Evolutionary conservation across 2,113 vertebrate species (phyloP), one percentile per base, ranked within the genome.

Genomic region (Aepyceros melampus): DNA sequence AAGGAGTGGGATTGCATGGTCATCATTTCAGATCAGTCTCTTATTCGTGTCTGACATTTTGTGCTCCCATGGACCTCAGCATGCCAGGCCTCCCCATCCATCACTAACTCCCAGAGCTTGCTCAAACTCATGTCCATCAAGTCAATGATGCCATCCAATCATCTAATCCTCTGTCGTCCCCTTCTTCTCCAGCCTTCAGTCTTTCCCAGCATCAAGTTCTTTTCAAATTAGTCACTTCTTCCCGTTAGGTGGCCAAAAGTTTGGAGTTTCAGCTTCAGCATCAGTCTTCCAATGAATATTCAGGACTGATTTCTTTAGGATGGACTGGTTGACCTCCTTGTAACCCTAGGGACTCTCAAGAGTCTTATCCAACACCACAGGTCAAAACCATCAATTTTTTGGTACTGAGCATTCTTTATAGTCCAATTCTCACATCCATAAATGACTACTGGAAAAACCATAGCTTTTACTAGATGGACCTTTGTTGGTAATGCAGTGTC

Each of bases 241-340:
- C 0, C 0, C 62, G 19, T 67, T 8, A 19, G 16, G 7, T 19
- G 62, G 16, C 62, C 62, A 19, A 67, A 67, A 19, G 3, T 19
- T n/a, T n/a, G 33, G 62, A 67, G 33, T 67, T 67, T 67, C 62
- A n/a, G 7, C 62, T 64, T 64, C 16, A 17, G 7, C 33, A 17
- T 67, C 62, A 67, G 33, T n/a, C 33, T 67, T 67, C 62, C 62
- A 19, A 67, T 9, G 62, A 67, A 67, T 31, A n/a, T 19, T n/a
- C 16, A 1, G 16, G 33, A 19, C 7, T 5, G 33, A 67, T 67
- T n/a, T n/a, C 4, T 67, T 67, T 19, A n/a, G 62, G 33, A n/a
- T 67, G 62, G 33, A 19, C 33, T 67, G 3, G 33, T 9, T 67
- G 33, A 67, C 16, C 16, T 67, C 33, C 16, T n/a, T 17, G 33